Base-by-base conservation (phyloP, 2,888 invertebrate species). In the Gisinianus flammeolus region DNA sequence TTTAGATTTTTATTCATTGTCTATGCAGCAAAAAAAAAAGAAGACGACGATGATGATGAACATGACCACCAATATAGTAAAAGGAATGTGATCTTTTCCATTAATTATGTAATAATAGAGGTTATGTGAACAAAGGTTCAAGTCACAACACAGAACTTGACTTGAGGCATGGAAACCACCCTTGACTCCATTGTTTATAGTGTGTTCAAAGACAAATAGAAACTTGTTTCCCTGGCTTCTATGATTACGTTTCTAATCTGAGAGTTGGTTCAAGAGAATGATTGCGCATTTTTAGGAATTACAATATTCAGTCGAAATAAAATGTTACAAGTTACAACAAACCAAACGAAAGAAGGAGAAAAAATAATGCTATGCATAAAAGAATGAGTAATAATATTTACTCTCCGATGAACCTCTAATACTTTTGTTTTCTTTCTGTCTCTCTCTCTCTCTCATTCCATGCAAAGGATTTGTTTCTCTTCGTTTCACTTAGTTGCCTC, bases 221-320 rank as follows among this genome's bases (percentile, higher is more conserved):
- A 58, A 72, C 72, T 58, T 58, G 72, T 72, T 72, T 58, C 69
- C 44, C 69, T 44, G 69, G 44, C 22, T 44, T 69, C 44, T 35
- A 16, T 69, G 24, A 67, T 67, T 67, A 67, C 26, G 26, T 31
- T 67, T 31, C 67, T 67, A 33, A 62, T 62, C 44, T 31, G 16
- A 35, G 12, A 68, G 67, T 19, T 6, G 67, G n/a, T 64, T 64
- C 26, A 62, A 16, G 28, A 6, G 62, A 26, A 62, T 62, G 62
- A 62, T 26, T 62, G 62, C 19, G 62, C 26, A 62, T 62, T 62
- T 62, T 62, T 62, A 3, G 54, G 44, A 44, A 44, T 44, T 44
- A 44, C 44, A 44, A 44, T 19, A 44, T 5, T 12, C 35, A 35
- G 35, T 8, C 6, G 6, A 35, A 35, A 35, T 8, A 12, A 35